phyloP scores from a whole-genome alignment of 2,888 invertebrate genomes.

The Heliconius ismenius region DNA sequence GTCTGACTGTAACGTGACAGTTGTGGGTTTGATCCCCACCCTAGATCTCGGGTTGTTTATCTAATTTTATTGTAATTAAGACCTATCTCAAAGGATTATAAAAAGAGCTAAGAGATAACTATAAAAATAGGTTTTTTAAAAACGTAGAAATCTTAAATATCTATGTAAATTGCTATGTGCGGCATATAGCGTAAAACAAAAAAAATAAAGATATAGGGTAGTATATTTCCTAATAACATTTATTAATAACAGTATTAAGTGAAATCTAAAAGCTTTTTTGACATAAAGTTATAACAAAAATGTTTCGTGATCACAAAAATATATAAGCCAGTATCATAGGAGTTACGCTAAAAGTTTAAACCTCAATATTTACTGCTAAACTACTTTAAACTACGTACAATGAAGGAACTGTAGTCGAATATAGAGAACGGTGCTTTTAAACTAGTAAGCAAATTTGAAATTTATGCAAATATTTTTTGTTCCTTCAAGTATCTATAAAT shows the following conservation, averaged over 20 bases:
- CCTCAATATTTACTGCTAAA: constrained; percentile 13
- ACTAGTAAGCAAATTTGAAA: not conserved
- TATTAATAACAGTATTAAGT: no score
- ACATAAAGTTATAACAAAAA: not conserved
- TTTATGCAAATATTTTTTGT: not conserved
- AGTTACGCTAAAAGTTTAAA: constrained; percentile 1
- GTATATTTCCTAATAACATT: no score
- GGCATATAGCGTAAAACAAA: no score
- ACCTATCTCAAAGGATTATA: no score
- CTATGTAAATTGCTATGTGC: no score
- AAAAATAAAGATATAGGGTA: not conserved
- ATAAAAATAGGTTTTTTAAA: no score
- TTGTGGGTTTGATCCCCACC: not conserved
- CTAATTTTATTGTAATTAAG: no score
- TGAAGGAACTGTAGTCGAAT: constrained; percentile 1
- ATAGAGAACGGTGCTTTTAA: not conserved
- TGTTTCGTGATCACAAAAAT: not conserved
- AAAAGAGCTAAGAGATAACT: no score
- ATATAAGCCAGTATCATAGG: not conserved
- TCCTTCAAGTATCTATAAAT: not conserved
- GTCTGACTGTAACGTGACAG: not conserved
- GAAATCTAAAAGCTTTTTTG: no score
- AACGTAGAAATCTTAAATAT: no score
- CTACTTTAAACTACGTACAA: constrained; percentile 13
- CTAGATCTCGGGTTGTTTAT: no score